These are phyloP conservation scores for Molothrus aeneus DNA, from an alignment of 2,797 vertebrate species.

Conservation along the genomic window DNA sequence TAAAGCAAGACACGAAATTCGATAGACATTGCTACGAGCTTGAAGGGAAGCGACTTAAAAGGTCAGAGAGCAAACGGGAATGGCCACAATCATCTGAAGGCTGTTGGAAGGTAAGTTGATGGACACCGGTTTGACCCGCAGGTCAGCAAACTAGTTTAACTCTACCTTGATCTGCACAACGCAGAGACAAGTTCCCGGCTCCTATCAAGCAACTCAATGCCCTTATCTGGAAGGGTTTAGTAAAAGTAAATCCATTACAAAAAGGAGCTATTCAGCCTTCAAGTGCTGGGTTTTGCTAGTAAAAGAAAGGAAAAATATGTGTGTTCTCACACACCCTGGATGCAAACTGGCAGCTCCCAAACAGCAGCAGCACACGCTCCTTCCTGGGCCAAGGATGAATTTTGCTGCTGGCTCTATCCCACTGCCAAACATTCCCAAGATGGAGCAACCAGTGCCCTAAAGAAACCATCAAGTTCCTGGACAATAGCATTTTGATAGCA, in stretches of 20 bases:
- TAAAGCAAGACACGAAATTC: not conserved
- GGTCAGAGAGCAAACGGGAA: constrained; percentile 54
- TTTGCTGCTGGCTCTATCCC: not conserved
- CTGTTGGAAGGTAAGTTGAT: constrained; percentile 60
- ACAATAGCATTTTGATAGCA: not conserved
- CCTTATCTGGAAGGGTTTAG: constrained; percentile 56
- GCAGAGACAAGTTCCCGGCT: constrained; percentile 62
- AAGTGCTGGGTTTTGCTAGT: constrained; percentile 24
- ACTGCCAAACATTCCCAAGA: not conserved
- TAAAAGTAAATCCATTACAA: constrained; percentile 63
- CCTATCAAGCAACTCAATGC: constrained; percentile 60
- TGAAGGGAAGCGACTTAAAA: constrained; percentile 45
- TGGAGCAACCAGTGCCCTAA: not conserved
- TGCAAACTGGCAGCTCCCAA: not conserved
- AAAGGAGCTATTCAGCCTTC: constrained; percentile 44
- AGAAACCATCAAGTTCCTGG: not conserved
- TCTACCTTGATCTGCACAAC: constrained; percentile 73
- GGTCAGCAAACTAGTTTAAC: constrained; percentile 76
- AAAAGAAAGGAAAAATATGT: not conserved
- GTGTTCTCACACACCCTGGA: not conserved
- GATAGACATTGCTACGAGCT: constrained; percentile 30
- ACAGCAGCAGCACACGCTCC: rapidly evolving
- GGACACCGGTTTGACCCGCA: constrained; percentile 70
- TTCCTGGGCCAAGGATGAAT: not conserved
- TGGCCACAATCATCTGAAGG: constrained; percentile 32